Conservation (phyloP, 2,888 invertebrate genomes). For the Zaprionus bogoriensis region DNA sequence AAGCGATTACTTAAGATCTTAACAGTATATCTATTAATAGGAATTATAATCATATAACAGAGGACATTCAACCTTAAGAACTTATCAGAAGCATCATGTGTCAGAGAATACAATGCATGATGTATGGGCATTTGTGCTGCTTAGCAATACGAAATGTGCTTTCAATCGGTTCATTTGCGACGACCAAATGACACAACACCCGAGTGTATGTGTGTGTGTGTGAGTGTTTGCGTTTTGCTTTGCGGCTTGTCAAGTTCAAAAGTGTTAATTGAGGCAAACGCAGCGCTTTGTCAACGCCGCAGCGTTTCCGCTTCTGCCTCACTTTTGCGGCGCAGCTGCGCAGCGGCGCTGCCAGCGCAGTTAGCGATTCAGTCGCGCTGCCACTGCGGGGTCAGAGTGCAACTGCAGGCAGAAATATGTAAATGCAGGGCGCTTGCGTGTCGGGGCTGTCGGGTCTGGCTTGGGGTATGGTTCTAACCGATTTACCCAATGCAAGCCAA, state of each 20-base stretch:
- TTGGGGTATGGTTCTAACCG: slow-evolving; percentile 62
- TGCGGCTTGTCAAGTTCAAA: slow-evolving; percentile 61
- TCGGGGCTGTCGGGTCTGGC: slow-evolving; percentile 46
- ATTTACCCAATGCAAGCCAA: slow-evolving; percentile 61
- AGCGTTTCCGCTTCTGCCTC: slow-evolving; percentile 53
- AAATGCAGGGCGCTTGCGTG: slow-evolving; percentile 77
- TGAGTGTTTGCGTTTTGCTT: slow-evolving; percentile 2
- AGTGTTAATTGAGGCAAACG: slow-evolving; percentile 74
- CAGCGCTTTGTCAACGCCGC: slow-evolving; percentile 50
- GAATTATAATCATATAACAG: no score
- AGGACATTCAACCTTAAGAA: no score
- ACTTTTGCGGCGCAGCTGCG: slow-evolving; percentile 16
- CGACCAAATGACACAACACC: background rate
- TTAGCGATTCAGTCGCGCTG: slow-evolving; percentile 26
- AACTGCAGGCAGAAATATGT: slow-evolving; percentile 75
- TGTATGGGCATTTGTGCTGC: background rate
- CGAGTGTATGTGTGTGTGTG: slow-evolving; percentile 5
- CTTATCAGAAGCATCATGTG: no score
- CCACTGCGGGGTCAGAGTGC: slow-evolving; percentile 55
- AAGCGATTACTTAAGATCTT: no score
- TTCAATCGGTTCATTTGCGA: background rate
- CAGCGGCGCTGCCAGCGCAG: slow-evolving; percentile 7
- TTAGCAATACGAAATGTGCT: background rate
- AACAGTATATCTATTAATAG: no score
- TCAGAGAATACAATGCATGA: no score